phyloP scores from a whole-genome alignment of 2,113 vertebrate genomes.

The Dendrocopos noguchii region DNA sequence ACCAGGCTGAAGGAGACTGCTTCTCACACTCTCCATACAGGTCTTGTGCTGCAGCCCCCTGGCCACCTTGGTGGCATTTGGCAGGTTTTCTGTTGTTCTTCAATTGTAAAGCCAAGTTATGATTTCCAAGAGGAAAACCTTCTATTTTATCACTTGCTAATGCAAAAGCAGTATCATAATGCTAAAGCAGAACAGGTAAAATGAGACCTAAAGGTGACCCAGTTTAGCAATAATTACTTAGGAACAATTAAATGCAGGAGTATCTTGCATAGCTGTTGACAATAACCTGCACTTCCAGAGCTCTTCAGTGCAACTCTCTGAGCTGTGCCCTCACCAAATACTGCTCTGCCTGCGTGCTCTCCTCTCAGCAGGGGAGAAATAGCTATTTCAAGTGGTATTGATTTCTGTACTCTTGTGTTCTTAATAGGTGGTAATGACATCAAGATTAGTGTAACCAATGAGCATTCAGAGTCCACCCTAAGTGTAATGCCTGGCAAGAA shows the following conservation, averaged over 20 bases:
- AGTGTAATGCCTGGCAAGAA: constrained; percentile 86
- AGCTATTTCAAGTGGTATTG: not conserved
- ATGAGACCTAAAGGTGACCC: not conserved
- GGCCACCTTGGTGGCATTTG: not conserved
- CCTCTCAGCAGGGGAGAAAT: not conserved
- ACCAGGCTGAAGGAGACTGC: not conserved
- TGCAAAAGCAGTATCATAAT: not conserved
- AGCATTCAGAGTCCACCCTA: constrained; percentile 89
- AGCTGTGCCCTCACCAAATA: not conserved
- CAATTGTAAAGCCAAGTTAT: not conserved
- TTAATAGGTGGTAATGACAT: constrained; percentile 86
- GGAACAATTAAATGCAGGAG: not conserved
- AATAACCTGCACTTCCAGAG: not conserved
- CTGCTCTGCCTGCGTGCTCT: not conserved
- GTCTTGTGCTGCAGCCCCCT: not conserved
- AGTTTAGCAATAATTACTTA: not conserved
- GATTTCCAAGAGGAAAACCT: not conserved
- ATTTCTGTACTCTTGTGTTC: not conserved
- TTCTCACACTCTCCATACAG: not conserved
- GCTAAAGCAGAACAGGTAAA: not conserved
- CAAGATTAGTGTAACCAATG: constrained; percentile 93
- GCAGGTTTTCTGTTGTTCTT: not conserved
- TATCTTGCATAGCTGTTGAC: not conserved
- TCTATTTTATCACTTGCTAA: not conserved
- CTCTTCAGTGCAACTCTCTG: not conserved